A percentile compares a stretch with the other conserved stretches of the same genome.
phyloP scores from a whole-genome alignment of 1,140 invertebrate species.

The Battus philenor region DNA sequence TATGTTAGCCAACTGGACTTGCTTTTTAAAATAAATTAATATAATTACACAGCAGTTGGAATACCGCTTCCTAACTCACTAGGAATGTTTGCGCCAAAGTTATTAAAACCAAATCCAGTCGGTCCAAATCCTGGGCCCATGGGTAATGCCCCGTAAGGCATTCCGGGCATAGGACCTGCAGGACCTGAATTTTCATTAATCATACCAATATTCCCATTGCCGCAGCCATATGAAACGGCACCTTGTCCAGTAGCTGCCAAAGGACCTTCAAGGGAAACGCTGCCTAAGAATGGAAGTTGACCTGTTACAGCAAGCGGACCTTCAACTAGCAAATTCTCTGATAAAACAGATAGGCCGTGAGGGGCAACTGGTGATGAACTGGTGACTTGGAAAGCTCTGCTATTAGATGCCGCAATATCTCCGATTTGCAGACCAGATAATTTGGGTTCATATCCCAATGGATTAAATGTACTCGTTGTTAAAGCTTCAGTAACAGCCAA shows the following conservation, averaged over 20 bases:
- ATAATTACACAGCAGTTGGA: slow-evolving; percentile 1
- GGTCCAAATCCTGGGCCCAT: slow-evolving; percentile 9
- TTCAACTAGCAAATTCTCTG: slow-evolving; percentile 34
- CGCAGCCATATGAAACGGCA: slow-evolving; percentile 30
- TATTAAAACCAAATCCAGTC: slow-evolving; percentile 5
- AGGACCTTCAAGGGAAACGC: slow-evolving; percentile 36
- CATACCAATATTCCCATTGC: slow-evolving; percentile 31
- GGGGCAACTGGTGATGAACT: slow-evolving; percentile 28
- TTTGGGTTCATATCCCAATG: slow-evolving; percentile 1
- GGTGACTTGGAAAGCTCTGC: slow-evolving; percentile 31
- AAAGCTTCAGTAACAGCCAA: neutral
- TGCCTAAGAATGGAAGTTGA: slow-evolving; percentile 37
- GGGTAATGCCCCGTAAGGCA: slow-evolving; percentile 6
- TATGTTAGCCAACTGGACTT: too few species aligned
- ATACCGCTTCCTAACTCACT: slow-evolving; percentile 4
- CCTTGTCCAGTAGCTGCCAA: slow-evolving; percentile 28
- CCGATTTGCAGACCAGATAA: slow-evolving; percentile 8
- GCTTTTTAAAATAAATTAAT: neutral
- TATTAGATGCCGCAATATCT: slow-evolving; percentile 17
- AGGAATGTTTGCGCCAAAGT: neutral
- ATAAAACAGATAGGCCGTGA: slow-evolving; percentile 30
- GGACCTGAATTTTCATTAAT: slow-evolving; percentile 17
- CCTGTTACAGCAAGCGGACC: slow-evolving; percentile 30
- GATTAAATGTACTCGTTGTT: neutral
- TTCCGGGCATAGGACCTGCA: neutral